phyloP scores from a whole-genome alignment of 2,113 vertebrate genomes.

The Andinoacara biseriatus region DNA sequence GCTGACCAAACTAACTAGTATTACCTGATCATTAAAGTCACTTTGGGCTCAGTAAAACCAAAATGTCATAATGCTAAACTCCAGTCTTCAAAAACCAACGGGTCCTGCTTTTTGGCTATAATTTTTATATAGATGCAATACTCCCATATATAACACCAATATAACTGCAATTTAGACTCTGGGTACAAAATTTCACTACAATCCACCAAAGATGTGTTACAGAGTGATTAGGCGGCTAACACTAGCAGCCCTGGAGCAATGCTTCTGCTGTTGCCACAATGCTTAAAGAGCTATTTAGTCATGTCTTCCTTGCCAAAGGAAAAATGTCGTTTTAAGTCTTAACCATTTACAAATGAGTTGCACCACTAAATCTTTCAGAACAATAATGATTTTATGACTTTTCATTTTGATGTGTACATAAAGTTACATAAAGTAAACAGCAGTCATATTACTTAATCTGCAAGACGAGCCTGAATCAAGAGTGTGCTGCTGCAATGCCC shows the following conservation, averaged over 20 bases:
- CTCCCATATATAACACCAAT: not conserved
- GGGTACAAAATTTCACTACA: not conserved
- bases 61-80: no score
- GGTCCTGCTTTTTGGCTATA: not conserved
- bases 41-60: no score
- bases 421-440: not conserved
- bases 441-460: slow-evolving; percentile 1
- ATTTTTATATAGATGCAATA: not conserved
- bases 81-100: not conserved
- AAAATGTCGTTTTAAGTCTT: slow-evolving; percentile 2
- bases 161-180: not conserved
- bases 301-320: not conserved
- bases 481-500: slow-evolving; percentile 3
- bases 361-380: not conserved
- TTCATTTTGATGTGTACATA: slow-evolving; percentile 1
- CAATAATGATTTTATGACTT: not conserved
- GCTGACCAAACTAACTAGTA: no score
- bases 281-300: not conserved
- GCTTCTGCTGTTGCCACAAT: not conserved
- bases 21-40: no score
- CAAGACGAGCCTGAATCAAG: not conserved
- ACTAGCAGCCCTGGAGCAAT: not conserved
- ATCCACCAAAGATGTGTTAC: not conserved
- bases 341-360: not conserved
- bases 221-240: not conserved